Conservation (phyloP, 2,797 vertebrate genomes). For the Monodelphis domestica region DNA sequence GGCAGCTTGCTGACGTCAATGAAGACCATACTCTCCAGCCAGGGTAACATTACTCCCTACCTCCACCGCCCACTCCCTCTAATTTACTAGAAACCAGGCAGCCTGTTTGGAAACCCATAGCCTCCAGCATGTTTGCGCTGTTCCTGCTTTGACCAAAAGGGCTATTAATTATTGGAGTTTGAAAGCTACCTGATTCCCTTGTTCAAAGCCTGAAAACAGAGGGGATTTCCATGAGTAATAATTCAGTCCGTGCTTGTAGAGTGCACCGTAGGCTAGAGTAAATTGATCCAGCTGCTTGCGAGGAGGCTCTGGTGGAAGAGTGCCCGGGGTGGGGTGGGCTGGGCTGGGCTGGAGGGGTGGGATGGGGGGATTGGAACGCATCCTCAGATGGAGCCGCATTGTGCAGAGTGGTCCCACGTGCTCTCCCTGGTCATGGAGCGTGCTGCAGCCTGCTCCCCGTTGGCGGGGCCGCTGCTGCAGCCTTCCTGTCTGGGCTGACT, state of each 20-base stretch:
- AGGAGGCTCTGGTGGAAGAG: conserved; percentile 89
- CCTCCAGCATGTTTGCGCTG: conserved; percentile 67
- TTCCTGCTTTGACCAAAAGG: conserved; percentile 73
- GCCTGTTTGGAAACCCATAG: conserved; percentile 86
- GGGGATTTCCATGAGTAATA: conserved; percentile 87
- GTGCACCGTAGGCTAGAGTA: conserved; percentile 83
- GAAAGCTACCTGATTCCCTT: conserved; percentile 83
- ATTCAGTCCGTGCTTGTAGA: conserved; percentile 82
- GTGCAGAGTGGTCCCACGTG: conserved; percentile 87
- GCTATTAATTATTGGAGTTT: conserved; percentile 81
- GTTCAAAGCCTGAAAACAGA: conserved; percentile 81
- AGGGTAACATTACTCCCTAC: conserved; percentile 87
- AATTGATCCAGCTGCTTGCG: conserved; percentile 92
- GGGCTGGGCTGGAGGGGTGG: conserved; percentile 13
- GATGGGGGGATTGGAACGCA: conserved; percentile 65
- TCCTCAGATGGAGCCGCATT: conserved; percentile 87
- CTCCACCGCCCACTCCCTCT: conserved; percentile 85
- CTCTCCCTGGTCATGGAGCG: conserved; percentile 80
- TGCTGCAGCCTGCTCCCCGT: conserved; percentile 76
- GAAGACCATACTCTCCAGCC: conserved; percentile 84
- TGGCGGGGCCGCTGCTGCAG: conserved; percentile 13
- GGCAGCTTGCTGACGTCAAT: conserved; percentile 86
- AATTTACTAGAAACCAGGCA: conserved; percentile 89
- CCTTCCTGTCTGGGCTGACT: conserved; percentile 67
- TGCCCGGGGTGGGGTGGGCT: conserved; percentile 77